phyloP scores from a whole-genome alignment of 2,888 invertebrate species.

The Stenotaenia linearis region DNA sequence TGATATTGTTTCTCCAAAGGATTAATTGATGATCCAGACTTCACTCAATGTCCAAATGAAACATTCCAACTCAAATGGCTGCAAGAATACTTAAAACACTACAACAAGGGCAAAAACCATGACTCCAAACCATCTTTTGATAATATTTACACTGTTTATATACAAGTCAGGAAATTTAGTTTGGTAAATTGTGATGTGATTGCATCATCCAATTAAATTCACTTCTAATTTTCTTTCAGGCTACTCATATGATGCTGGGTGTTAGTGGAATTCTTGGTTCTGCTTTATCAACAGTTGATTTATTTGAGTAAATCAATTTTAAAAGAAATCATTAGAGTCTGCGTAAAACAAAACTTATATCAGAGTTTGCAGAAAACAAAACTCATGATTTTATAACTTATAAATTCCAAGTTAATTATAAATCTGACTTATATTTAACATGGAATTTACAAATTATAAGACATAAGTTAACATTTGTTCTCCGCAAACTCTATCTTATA shows the following conservation, averaged over 20 bases:
- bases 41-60: not conserved
- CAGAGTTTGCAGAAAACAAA: no score
- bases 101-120: not conserved
- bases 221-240: no score
- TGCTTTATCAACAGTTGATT: not conserved
- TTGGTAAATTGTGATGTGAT: no score
- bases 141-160: not conserved
- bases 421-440: no score
- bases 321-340: no score
- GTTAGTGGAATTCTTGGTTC: not conserved
- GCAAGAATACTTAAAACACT: not conserved
- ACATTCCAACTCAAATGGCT: conserved; percentile 15
- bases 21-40: not conserved
- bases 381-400: no score
- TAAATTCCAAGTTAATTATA: no score
- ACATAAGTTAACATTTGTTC: no score
- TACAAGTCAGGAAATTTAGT: conserved; percentile 1
- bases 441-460: no score
- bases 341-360: no score
- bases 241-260: not conserved
- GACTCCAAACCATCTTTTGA: not conserved
- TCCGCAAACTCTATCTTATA: no score
- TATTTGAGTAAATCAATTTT: not conserved
- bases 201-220: no score
- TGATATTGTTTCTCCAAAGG: not conserved